Evolutionary conservation across 2,888 invertebrate genomes (phyloP).

Genomic region (Leptopterna dolabrata): DNA sequence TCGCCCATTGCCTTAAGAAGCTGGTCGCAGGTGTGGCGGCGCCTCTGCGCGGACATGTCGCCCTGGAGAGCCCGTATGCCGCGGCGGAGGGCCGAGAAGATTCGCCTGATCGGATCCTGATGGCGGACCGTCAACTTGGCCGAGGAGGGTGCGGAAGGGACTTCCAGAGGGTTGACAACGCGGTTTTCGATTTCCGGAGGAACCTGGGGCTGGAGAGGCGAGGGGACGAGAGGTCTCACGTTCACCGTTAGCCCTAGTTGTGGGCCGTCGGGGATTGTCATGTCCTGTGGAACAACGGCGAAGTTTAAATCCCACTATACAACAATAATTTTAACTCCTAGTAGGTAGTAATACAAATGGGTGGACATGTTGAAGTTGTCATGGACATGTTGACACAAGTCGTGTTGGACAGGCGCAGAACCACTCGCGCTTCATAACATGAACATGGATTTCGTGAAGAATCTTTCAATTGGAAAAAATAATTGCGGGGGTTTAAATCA

Average conservation of each 20-base stretch:
- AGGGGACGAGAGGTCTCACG: not conserved
- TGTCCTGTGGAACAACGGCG: not conserved
- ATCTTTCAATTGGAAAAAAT: no score
- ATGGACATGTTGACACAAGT: no score
- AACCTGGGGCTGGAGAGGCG: not conserved
- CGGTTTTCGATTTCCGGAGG: not conserved
- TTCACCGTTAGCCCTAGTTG: not conserved
- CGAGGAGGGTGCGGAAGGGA: not conserved
- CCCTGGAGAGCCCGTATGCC: constrained; percentile 1
- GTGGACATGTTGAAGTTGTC: no score
- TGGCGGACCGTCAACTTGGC: not conserved
- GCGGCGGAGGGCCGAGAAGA: not conserved
- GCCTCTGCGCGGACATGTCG: not conserved
- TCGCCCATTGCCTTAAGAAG: constrained; percentile 6
- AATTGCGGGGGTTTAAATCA: no score
- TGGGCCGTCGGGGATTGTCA: not conserved
- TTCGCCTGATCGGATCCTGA: not conserved
- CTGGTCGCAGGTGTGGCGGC: constrained; percentile 8
- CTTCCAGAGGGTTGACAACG: not conserved
- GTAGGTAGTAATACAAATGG: no score
- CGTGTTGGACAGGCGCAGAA: no score
- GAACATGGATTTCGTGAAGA: no score
- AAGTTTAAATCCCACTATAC: no score
- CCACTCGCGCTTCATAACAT: no score
- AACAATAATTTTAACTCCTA: no score